A percentile compares a stretch with the other conserved stretches of the same genome.
Conservation (phyloP, 2,888 invertebrate species). For the Xylota segnis region DNA sequence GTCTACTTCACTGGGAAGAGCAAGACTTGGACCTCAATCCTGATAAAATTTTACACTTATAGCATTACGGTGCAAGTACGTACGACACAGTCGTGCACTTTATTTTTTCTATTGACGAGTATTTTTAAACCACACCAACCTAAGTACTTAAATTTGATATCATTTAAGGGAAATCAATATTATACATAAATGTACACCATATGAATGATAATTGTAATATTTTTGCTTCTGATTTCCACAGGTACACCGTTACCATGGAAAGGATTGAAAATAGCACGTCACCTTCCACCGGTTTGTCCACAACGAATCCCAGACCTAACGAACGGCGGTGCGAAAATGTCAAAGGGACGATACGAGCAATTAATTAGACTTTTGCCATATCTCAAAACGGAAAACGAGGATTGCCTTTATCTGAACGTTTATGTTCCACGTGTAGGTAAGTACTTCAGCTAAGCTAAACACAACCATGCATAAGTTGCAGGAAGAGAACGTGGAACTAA, state of each 20-base stretch:
- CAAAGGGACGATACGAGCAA: constrained; percentile 89
- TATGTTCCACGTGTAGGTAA: constrained; percentile 95
- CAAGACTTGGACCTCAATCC: no score
- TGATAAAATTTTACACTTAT: no score
- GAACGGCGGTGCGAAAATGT: constrained; percentile 86
- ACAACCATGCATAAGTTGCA: not conserved
- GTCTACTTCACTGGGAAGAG: no score
- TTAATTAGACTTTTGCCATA: constrained; percentile 90
- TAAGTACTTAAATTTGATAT: not conserved
- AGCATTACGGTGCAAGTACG: no score
- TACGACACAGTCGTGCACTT: no score
- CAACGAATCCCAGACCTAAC: constrained; percentile 90
- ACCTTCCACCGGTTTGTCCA: constrained; percentile 93
- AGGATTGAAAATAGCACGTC: constrained; percentile 88
- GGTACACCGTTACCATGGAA: constrained; percentile 93
- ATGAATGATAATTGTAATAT: constrained; percentile 10
- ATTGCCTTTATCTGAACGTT: constrained; percentile 96
- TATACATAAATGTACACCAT: not conserved
- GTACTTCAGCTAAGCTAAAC: constrained; percentile 78
- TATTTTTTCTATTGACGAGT: no score
- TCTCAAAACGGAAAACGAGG: constrained; percentile 90
- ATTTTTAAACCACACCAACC: no score
- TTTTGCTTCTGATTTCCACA: constrained; percentile 80
- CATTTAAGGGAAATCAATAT: not conserved
- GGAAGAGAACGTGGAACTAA: constrained; percentile 4